Evolutionary conservation across 2,888 invertebrate genomes (phyloP), one percentile per base, ranked within the genome.

Genomic region (Rhorus exstirpatorius): DNA sequence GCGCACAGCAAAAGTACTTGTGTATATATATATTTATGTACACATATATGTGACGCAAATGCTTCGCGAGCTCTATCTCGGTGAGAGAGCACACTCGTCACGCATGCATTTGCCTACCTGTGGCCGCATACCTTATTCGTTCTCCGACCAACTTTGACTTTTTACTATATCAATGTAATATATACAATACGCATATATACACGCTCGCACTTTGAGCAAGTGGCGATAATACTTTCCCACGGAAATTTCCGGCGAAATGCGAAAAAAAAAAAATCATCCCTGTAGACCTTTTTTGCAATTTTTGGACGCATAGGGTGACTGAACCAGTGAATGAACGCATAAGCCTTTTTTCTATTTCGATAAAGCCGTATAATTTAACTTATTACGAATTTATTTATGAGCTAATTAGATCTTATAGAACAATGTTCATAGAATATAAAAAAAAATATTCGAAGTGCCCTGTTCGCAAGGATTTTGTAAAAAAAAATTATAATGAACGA

Each of bases 211-310:
- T 49, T 14, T 58, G 72, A 60, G 68, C 76, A 67, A 55, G 65
- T 65, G 53, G 65, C 70, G 60, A 41, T 58, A 61, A 67, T 65
- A 78, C 87, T 88, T 90, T 90, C 89, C 89, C 90, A 90, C 89
- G 90, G 88, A 89, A 89, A 89, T 89, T 90, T 89, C 88, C 90
- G 89, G 88, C 53, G 70, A 46, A 70, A 63, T 61, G 41, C 35
- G 21, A 17, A 14, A 21, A 41, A 14, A 61, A 38, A 41, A 14
- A 8, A 12, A 17, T 1, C 10, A 8, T 53, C 51, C 6, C 21
- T 35, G 35, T 10, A 55, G 12, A 14, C 31, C 14, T 26, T 55
- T 55, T 55, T 58, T 31, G 6, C 31, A 31, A 2, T 31, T 31
- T 31, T 6, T 3, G 31, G n/a, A n/a, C n/a, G n/a, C n/a, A n/a